phyloP scores from a whole-genome alignment of 2,113 vertebrate genomes.

The Hiodon tergisus region DNA sequence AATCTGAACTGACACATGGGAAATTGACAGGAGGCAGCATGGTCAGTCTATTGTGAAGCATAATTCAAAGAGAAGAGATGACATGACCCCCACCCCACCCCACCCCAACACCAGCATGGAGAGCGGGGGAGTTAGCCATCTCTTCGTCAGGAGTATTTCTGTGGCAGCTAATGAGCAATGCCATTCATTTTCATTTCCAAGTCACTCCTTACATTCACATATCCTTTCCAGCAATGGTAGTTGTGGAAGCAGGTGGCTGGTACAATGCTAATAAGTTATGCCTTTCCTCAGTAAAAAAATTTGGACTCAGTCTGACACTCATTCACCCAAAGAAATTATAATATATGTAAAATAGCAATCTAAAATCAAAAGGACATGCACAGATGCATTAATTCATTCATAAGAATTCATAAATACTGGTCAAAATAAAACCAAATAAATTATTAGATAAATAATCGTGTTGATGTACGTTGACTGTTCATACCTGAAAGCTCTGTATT shows the following conservation, averaged over 20 bases:
- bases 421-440: no score
- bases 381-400: not conserved
- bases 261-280: constrained; percentile 42
- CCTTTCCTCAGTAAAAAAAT: not conserved
- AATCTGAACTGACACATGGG: constrained; percentile 9
- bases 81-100: constrained; percentile 43
- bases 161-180: constrained; percentile 71
- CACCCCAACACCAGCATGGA: constrained; percentile 54
- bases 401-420: not conserved
- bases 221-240: not conserved
- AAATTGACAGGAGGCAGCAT: constrained; percentile 26
- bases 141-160: constrained; percentile 67
- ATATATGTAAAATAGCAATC: constrained; percentile 7
- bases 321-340: not conserved
- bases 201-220: constrained; percentile 58
- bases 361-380: constrained; percentile 3
- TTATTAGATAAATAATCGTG: no score
- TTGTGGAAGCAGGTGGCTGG: constrained; percentile 65
- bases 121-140: constrained; percentile 66
- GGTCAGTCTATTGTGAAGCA: constrained; percentile 50
- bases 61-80: constrained; percentile 61
- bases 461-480: no score
- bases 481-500: no score
- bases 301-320: not conserved
- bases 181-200: constrained; percentile 74